Base-by-base conservation (phyloP, 2,113 vertebrate species). In the Eretmochelys imbricata region DNA sequence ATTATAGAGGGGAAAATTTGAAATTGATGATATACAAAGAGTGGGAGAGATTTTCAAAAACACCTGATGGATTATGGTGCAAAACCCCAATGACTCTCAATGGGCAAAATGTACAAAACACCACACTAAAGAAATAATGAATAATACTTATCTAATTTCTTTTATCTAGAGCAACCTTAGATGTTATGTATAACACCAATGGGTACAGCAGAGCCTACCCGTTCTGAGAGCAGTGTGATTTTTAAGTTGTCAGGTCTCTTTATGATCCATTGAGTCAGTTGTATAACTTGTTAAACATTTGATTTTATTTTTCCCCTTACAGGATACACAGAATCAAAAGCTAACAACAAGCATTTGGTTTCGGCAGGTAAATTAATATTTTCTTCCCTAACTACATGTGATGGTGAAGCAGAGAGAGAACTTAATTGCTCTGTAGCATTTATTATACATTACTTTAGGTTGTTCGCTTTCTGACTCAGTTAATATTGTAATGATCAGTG, bases 271-370 rank as follows among this genome's bases (percentile, higher is more conserved):
- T 54, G 25, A 55, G 24, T 55, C 22, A 20, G 25, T 42, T n/a
- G 1, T 4, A 6, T 62, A 53, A 42, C 31, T 57, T n/a, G 3
- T 57, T 8, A 5, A 88, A 54, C 25, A 13, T 65, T 88, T 80
- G 42, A 57, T 85, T 91, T 57, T n/a, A 29, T 86, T 94, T 91
- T 53, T 65, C 75, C n/a, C 20, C 80, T 38, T 85, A n/a, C 95
- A 99, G 99, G 99, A 99, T 96, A 97, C 97, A 95, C 98, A 99
- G 88, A 99, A 98, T 88, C 99, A 99, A 96, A 99, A 98, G 87
- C 97, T 99, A 62, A 99, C 98, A 49, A 98, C 98, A 54, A 99
- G 98, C 76, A 94, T 99, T 85, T 99, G 98, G 99, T 99, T 99
- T 97, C 97, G 90, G 54, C 99, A 99, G 98, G 99, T 99, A 96